These are phyloP conservation scores for Napeogenes sylphis DNA, from an alignment of 2,888 invertebrate genomes.

Conservation along the genomic window DNA sequence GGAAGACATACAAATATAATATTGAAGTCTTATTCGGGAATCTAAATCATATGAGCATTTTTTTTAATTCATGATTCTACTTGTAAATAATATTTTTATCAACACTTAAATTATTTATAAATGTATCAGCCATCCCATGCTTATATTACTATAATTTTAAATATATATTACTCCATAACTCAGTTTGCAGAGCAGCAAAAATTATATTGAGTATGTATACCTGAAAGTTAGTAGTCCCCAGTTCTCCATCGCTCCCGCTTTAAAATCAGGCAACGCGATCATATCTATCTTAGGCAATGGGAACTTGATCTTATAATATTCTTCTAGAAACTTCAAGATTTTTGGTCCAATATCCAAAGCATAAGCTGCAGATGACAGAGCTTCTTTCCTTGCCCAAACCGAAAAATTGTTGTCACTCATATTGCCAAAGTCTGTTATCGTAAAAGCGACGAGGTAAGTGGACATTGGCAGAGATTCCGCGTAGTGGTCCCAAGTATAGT, in stretches of 20 bases:
- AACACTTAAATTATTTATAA: too few species aligned
- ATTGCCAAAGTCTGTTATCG: conserved; percentile 85
- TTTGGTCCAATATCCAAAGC: conserved; percentile 86
- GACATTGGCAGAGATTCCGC: conserved; percentile 90
- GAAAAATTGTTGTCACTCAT: conserved; percentile 78
- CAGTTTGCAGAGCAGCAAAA: too few species aligned
- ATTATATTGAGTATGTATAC: conserved; percentile 46
- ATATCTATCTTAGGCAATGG: conserved; percentile 91
- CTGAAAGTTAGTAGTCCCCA: conserved; percentile 89
- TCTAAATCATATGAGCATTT: not conserved
- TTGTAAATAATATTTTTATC: too few species aligned
- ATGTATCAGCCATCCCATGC: too few species aligned
- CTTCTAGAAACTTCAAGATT: conserved; percentile 83
- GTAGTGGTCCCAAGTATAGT: conserved; percentile 88
- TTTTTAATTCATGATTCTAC: not conserved
- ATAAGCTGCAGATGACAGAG: conserved; percentile 84
- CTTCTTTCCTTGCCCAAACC: conserved; percentile 84
- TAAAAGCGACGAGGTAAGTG: conserved; percentile 92
- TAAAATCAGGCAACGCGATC: conserved; percentile 95
- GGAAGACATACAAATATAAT: conserved; percentile 28
- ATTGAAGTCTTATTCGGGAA: not conserved
- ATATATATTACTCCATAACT: too few species aligned
- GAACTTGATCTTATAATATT: conserved; percentile 86
- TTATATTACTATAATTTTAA: too few species aligned
- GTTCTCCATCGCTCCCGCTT: conserved; percentile 94